Evolutionary conservation across 2,797 vertebrate species (phyloP), one percentile per base, ranked within the genome.

Genomic region (Thripadectes ignobilis): DNA sequence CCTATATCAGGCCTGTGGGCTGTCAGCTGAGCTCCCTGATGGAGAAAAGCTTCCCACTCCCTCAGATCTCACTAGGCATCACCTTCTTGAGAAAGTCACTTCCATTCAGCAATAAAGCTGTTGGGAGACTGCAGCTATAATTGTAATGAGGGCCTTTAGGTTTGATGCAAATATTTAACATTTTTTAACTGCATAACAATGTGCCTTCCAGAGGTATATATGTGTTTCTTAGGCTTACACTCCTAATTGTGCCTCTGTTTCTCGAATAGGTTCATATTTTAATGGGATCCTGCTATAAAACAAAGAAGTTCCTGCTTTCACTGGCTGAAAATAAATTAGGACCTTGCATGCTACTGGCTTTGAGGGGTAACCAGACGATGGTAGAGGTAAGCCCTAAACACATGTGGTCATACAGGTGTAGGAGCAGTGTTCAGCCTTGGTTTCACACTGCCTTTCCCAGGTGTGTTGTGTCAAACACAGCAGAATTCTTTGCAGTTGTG

Each of bases 281-380:
- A 93, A 99, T 99, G 99, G 99, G 99, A 79, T 99, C 99, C 92
- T 99, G 99, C 97, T 99, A 99, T 84, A 99, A 99, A 98, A 99
- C 99, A 52, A 99, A 99, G 98, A 99, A 99, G 95, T 99, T 99
- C 97, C 98, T 99, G 51, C 98, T 99, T 54, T 99, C 99, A 19
- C 97, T 99, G 98, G 99, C 99, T 32, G 99, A 99, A 94, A 99
- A 99, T 97, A 99, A 99, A 97, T 96, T 99, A 95, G 99, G 99
- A 16, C 99, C 99, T 65, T 99, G 99, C 97, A 99, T 99, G 99
- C 98, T 99, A 48, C 98, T 99, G 97, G 99, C 99, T 39, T 98
- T 99, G 96, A 98, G 99, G 73, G 99, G 99, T 29, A 99, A 99
- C 98, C 99, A 99, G 98, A 99, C 99, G 27, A 99, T 99, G 99